Evolutionary conservation across 1,140 invertebrate genomes (phyloP).

Genomic region (Papilio aristodemus): DNA sequence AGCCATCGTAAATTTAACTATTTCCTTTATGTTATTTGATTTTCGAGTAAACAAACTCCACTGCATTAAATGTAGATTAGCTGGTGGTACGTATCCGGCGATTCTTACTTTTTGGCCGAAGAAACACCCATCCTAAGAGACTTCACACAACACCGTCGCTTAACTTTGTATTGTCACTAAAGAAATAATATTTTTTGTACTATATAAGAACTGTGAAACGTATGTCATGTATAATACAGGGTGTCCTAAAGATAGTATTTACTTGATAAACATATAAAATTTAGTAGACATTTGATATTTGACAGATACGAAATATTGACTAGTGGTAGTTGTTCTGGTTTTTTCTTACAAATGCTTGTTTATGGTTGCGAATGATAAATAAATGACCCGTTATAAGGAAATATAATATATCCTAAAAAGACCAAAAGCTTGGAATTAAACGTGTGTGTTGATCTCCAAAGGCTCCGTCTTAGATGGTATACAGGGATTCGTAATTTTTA

Average conservation of each 20-base stretch:
- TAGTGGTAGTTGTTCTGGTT: too few relatives aligned
- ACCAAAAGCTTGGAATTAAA: background rate
- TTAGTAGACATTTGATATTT: too few relatives aligned
- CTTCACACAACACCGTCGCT: background rate
- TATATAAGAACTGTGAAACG: too few relatives aligned
- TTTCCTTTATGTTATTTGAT: conserved; percentile 39
- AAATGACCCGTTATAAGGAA: background rate
- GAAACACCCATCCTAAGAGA: too few relatives aligned
- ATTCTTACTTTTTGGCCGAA: background rate
- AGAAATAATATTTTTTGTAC: too few relatives aligned
- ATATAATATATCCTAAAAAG: background rate
- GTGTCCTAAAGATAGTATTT: too few relatives aligned
- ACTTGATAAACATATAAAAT: too few relatives aligned
- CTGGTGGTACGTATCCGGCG: background rate
- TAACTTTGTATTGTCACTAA: too few relatives aligned
- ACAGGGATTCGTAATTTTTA: background rate
- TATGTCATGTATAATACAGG: too few relatives aligned
- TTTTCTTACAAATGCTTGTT: too few relatives aligned
- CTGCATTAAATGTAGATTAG: conserved; percentile 18
- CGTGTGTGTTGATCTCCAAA: background rate
- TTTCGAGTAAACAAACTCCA: conserved; percentile 28
- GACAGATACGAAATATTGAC: too few relatives aligned
- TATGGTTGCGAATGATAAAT: background rate
- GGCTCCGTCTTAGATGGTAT: background rate
- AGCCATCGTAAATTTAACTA: conserved; percentile 25